Percentiles rank a stretch among this genome's conserved stretches.
Evolutionary conservation across 2,113 vertebrate species (phyloP).

Genomic region (Entelurus aequoreus): DNA sequence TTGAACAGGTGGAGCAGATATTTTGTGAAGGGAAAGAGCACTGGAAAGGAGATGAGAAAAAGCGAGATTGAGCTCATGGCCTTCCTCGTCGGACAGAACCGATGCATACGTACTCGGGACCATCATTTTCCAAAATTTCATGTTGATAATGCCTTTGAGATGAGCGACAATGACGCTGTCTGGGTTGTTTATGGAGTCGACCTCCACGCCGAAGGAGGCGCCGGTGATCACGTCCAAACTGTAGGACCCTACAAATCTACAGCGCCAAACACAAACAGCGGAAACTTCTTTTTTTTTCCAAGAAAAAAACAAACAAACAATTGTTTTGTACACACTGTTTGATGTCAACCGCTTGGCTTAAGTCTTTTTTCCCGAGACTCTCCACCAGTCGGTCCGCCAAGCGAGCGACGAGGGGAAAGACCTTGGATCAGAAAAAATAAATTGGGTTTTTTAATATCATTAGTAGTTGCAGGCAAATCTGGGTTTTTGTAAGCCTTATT

Average conservation of each 20-base stretch:
- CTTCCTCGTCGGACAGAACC: too few relatives aligned
- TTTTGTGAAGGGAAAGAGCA: not conserved
- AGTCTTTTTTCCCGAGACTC: not conserved
- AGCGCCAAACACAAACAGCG: not conserved
- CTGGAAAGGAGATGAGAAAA: not conserved
- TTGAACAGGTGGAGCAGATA: not conserved
- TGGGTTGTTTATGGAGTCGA: slow-evolving; percentile 6
- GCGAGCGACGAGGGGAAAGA: slow-evolving; percentile 1
- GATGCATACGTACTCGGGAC: not conserved
- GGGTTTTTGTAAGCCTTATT: not conserved
- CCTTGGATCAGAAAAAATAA: not conserved
- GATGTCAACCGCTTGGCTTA: slow-evolving; percentile 1
- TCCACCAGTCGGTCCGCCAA: not conserved
- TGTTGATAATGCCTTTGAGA: slow-evolving; percentile 2
- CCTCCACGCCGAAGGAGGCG: slow-evolving; percentile 6
- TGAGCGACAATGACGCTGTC: not conserved
- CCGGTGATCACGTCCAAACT: slow-evolving; percentile 14
- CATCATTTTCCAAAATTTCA: not conserved
- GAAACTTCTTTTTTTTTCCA: too few relatives aligned
- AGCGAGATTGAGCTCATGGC: too few relatives aligned
- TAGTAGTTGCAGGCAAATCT: too few relatives aligned
- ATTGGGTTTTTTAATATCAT: too few relatives aligned
- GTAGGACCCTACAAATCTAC: slow-evolving; percentile 1
- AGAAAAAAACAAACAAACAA: too few relatives aligned
- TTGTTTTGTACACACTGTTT: slow-evolving; percentile 5